Evolutionary conservation across 1,140 invertebrate species (phyloP), one percentile per base, ranked within the genome.

Genomic region (Radopholus similis): DNA sequence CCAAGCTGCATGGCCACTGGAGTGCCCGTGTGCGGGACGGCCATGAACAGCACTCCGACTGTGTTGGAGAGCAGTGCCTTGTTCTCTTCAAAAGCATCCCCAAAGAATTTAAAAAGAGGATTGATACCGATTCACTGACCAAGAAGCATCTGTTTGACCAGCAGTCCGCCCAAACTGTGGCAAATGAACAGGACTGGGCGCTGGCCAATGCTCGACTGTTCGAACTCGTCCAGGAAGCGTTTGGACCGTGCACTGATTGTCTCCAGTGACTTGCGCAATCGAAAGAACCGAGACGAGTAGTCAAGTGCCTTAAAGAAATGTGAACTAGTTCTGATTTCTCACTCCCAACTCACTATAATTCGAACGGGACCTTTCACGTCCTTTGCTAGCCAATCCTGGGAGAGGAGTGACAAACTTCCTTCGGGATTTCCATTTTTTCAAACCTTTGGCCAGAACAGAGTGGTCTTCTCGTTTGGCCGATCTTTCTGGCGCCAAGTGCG

Each of bases 21-120:
- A 26, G 34, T 75, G 26, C 73, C 73, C 6, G 53, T 18, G 34
- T 74, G 68, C 2, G 73, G 73, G 15, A 64, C 67, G 2, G 71
- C 69, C 64, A 74, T 74, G 51, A 74, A 74, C 4, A 74, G 40
- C n/a, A 74, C 51, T n/a, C 73, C 73, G n/a, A 74, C 34, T 15
- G 73, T 74, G 30, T 70, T 72, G 15, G 47, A 21, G n/a, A 49
- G 57, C 2, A 74, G 53, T 9, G 63, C 28, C 30, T 77, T 37
- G 32, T 68, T 73, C 9, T 73, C 71, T 71, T 13, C 40, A 56
- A 76, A 69, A 40, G 15, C 66, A 42, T 8, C 37, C 44, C 23
- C 18, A 30, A 28, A 62, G 28, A 1, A 62, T 35, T 71, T n/a
- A 30, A 26, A 66, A 68, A 58, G 38, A 21, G 3, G 23, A 64